A percentile compares a stretch with the other conserved stretches of the same genome.
Evolutionary conservation across 2,888 invertebrate genomes (phyloP).

Genomic region (Gisinianus flammeolus): DNA sequence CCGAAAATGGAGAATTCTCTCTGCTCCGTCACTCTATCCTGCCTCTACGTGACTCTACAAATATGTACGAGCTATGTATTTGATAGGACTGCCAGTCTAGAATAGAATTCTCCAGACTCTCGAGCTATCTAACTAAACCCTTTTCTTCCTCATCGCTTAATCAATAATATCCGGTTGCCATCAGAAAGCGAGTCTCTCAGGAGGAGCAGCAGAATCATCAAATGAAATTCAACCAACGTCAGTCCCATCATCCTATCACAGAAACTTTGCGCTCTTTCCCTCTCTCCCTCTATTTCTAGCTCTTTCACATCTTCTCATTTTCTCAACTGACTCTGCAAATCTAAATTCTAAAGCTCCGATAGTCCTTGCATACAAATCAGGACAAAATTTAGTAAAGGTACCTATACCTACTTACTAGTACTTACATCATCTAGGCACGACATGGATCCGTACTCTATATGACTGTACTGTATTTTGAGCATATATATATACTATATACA

Average conservation of each 20-base stretch:
- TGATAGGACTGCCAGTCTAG: not conserved
- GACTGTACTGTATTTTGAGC: too few relatives aligned
- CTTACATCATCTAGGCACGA: too few relatives aligned
- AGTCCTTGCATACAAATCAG: slow-evolving; percentile 31
- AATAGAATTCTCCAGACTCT: not conserved
- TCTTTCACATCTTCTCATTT: slow-evolving; percentile 20
- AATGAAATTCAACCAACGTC: slow-evolving; percentile 22
- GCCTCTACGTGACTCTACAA: not conserved
- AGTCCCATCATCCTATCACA: slow-evolving; percentile 23
- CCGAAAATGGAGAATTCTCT: not conserved
- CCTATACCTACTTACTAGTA: too few relatives aligned
- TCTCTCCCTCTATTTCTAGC: slow-evolving; percentile 11
- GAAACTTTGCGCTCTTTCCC: slow-evolving; percentile 19
- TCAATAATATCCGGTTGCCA: slow-evolving; percentile 47
- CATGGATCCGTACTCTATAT: too few relatives aligned
- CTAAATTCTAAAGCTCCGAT: not conserved
- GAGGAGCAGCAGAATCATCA: slow-evolving; percentile 27
- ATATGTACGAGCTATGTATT: too few relatives aligned
- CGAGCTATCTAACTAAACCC: not conserved
- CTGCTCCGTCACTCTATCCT: not conserved
- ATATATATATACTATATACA: too few relatives aligned
- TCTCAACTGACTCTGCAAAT: slow-evolving; percentile 20
- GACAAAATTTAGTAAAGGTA: too few relatives aligned
- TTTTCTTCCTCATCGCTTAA: slow-evolving; percentile 45
- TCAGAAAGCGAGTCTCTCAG: slow-evolving; percentile 12